Conservation (phyloP, 92 coral and sea anemone species). For the Bergia puertoricense region DNA sequence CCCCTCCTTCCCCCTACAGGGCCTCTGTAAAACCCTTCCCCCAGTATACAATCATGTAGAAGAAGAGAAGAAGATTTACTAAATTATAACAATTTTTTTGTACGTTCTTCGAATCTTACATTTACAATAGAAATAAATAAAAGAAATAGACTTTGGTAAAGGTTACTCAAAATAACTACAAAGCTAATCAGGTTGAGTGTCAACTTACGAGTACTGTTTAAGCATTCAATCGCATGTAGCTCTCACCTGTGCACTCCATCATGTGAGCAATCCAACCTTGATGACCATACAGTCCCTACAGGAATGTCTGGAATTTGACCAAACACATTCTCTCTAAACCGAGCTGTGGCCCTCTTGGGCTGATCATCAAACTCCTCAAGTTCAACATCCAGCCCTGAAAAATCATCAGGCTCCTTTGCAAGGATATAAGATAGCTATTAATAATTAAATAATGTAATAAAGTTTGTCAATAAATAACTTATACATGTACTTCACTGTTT, state of each 20-base stretch:
- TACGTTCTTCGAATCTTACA: too few species aligned
- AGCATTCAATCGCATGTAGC: too few species aligned
- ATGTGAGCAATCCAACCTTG: conserved; percentile 78
- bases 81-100: too few species aligned
- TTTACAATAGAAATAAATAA: too few species aligned
- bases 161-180: too few species aligned
- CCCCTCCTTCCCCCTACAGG: too few species aligned
- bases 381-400: conserved; percentile 29
- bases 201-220: background rate
- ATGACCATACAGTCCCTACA: conserved; percentile 76
- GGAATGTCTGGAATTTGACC: conserved; percentile 57
- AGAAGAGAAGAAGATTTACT: too few species aligned
- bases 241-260: conserved; percentile 90
- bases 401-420: conserved; percentile 30
- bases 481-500: background rate
- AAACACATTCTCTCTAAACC: conserved; percentile 39
- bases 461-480: background rate
- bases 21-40: too few species aligned
- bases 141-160: too few species aligned
- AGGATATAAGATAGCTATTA: background rate
- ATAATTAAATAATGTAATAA: background rate
- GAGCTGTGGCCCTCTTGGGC: background rate
- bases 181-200: background rate
- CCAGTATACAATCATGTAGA: too few species aligned
- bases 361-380: conserved; percentile 30